Conservation (phyloP, 2,888 invertebrate species). For the Aromia moschata region DNA sequence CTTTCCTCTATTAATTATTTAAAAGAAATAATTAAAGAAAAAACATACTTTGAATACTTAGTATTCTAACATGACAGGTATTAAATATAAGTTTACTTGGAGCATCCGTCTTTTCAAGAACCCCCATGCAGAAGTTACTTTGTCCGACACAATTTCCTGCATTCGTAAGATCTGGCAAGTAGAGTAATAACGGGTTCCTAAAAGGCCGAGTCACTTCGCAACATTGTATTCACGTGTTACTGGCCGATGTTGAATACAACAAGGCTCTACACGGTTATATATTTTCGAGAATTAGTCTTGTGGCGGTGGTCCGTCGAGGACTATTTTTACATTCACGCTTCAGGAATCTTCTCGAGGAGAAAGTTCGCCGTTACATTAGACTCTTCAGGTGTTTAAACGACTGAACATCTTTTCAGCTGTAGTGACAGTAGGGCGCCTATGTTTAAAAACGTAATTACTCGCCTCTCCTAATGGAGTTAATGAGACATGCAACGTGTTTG, state of each 20-base stretch:
- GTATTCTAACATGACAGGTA: no score
- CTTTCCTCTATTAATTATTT: no score
- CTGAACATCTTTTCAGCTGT: conserved; percentile 14
- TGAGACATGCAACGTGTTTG: no score
- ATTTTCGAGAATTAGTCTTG: conserved; percentile 31
- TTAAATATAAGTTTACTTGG: no score
- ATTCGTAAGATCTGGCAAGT: conserved; percentile 31
- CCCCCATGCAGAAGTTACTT: conserved; percentile 27
- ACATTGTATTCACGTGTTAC: conserved; percentile 34
- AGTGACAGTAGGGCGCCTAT: conserved; percentile 22
- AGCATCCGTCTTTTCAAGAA: conserved; percentile 23
- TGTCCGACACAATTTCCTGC: conserved; percentile 36
- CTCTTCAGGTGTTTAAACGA: conserved; percentile 20
- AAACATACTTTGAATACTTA: no score
- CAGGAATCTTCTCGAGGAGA: conserved; percentile 39
- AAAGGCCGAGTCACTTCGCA: conserved; percentile 41
- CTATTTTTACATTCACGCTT: conserved; percentile 37
- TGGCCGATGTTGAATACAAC: conserved; percentile 34
- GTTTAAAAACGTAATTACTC: conserved; percentile 21
- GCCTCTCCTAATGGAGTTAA: no score
- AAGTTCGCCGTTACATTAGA: conserved; percentile 33
- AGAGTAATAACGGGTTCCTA: conserved; percentile 40
- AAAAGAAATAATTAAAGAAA: no score
- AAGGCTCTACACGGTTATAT: conserved; percentile 35
- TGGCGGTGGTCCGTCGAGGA: conserved; percentile 37